Percentiles rank a stretch among this genome's conserved stretches.
Evolutionary conservation across 2,888 invertebrate genomes (phyloP).

Genomic region (Chaitophorus viminalis): DNA sequence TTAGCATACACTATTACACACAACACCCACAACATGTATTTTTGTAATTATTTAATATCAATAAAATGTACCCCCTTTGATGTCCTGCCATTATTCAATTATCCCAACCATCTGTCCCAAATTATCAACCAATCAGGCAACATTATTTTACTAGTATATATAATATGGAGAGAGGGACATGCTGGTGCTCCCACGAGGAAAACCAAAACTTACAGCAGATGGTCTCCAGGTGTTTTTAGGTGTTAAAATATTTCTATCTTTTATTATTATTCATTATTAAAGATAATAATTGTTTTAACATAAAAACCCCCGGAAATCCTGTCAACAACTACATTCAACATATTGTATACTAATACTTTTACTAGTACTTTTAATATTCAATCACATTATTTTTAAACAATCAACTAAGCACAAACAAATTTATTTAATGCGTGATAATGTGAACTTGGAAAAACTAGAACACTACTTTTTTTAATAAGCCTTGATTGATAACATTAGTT

Average conservation of each 20-base stretch:
- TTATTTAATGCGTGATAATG: too few relatives aligned
- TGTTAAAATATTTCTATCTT: not conserved
- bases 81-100: conserved; percentile 53
- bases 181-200: conserved; percentile 30
- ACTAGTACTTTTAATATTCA: not conserved
- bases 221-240: conserved; percentile 54
- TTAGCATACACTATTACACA: too few relatives aligned
- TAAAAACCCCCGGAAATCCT: conserved; percentile 43
- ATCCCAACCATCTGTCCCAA: conserved; percentile 51
- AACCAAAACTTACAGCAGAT: conserved; percentile 54
- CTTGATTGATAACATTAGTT: too few relatives aligned
- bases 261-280: conserved; percentile 28
- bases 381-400: too few relatives aligned
- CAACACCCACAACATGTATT: too few relatives aligned
- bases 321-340: conserved; percentile 21
- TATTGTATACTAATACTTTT: too few relatives aligned
- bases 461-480: too few relatives aligned
- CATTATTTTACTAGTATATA: conserved; percentile 29
- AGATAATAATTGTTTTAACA: not conserved
- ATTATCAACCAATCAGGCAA: conserved; percentile 49
- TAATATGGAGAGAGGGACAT: conserved; percentile 7
- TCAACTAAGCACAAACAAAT: too few relatives aligned
- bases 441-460: too few relatives aligned
- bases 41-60: not conserved
- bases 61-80: conserved; percentile 27